phyloP scores from a whole-genome alignment of 2,113 vertebrate species.

The Protobothrops flavoviridis region DNA sequence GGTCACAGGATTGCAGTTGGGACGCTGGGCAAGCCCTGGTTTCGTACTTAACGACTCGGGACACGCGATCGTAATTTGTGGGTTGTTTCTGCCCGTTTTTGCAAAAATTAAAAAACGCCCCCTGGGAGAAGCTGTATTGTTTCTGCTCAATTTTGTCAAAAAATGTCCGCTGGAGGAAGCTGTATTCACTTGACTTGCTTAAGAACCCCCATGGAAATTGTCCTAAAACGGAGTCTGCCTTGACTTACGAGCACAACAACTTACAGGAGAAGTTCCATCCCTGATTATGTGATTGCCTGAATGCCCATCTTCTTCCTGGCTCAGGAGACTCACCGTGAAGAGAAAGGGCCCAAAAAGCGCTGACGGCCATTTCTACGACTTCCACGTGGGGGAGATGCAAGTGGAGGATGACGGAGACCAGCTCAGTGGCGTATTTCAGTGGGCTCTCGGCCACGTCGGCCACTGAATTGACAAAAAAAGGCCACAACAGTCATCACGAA shows the following conservation, averaged over 20 bases:
- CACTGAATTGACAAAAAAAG: slow-evolving; percentile 35
- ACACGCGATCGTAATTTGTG: too few relatives aligned
- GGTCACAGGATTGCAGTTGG: too few relatives aligned
- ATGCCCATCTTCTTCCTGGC: too few relatives aligned
- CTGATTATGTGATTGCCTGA: rapidly evolving
- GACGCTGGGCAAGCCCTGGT: too few relatives aligned
- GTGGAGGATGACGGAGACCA: slow-evolving; percentile 38
- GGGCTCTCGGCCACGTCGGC: background rate
- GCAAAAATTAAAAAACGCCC: too few relatives aligned
- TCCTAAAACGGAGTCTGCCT: background rate
- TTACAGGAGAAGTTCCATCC: background rate
- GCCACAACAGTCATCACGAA: background rate
- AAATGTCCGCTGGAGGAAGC: background rate
- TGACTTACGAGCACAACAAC: background rate
- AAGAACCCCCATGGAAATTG: background rate
- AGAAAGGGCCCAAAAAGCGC: slow-evolving; percentile 68
- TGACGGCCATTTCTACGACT: slow-evolving; percentile 60
- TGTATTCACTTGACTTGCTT: background rate
- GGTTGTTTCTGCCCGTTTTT: too few relatives aligned
- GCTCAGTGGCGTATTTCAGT: slow-evolving; percentile 40
- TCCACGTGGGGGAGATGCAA: slow-evolving; percentile 29
- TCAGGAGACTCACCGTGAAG: slow-evolving; percentile 64
- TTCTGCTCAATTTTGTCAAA: background rate
- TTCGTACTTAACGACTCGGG: too few relatives aligned
- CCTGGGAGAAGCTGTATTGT: too few relatives aligned